phyloP scores from a whole-genome alignment of 1,140 invertebrate genomes.

The Drosophila miranda region DNA sequence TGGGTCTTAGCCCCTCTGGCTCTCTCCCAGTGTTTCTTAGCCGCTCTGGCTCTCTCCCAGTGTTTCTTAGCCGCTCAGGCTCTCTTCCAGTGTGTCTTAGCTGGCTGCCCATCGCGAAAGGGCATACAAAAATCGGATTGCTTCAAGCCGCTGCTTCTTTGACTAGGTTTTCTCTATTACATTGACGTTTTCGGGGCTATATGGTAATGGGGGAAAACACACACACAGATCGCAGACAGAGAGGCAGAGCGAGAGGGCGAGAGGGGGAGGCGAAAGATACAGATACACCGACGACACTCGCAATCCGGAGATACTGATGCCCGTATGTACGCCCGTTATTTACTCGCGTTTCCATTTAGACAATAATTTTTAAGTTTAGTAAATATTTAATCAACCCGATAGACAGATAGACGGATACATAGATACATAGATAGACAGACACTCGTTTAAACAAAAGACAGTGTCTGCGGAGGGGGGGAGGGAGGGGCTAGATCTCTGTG shows the following conservation, averaged over 20 bases:
- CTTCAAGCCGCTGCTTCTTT: not conserved
- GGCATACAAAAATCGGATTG: not conserved
- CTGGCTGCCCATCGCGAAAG: too few species aligned
- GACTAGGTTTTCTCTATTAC: slow-evolving; percentile 16
- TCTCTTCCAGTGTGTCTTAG: too few species aligned
- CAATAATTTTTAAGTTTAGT: slow-evolving; percentile 58
- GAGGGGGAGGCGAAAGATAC: not conserved
- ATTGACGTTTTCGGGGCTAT: slow-evolving; percentile 40
- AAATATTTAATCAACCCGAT: slow-evolving; percentile 68
- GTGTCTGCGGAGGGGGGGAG: not conserved
- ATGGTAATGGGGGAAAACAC: slow-evolving; percentile 49
- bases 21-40: too few species aligned
- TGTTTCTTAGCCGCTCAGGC: too few species aligned
- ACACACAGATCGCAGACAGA: not conserved
- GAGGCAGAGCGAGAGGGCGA: slow-evolving; percentile 1
- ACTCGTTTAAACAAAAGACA: slow-evolving; percentile 39
- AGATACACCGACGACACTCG: slow-evolving; percentile 43
- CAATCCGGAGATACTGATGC: not conserved
- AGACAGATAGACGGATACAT: slow-evolving; percentile 15
- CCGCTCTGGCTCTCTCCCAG: too few species aligned
- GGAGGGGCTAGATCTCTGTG: slow-evolving; percentile 29
- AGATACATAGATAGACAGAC: slow-evolving; percentile 54
- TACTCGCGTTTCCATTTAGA: slow-evolving; percentile 70
- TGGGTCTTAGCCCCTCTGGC: too few species aligned
- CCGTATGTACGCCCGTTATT: slow-evolving; percentile 40